Evolutionary conservation across 2,888 invertebrate genomes (phyloP).

Genomic region (Cheilosia impressa): DNA sequence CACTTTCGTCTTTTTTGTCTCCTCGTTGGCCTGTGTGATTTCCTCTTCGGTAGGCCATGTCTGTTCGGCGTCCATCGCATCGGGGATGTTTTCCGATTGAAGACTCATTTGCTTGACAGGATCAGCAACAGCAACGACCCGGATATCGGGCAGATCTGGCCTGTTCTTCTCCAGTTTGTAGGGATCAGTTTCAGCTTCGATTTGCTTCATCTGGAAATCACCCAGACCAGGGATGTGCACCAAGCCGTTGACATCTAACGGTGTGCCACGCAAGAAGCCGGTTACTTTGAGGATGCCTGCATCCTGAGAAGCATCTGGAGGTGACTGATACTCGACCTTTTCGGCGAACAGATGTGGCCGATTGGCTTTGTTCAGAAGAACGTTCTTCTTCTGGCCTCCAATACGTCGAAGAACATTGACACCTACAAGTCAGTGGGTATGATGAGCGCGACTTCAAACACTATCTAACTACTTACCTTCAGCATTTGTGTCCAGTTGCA

Average conservation of each 20-base stretch:
- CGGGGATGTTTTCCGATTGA: slow-evolving; percentile 91
- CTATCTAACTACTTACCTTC: slow-evolving; percentile 85
- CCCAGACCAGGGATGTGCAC: slow-evolving; percentile 97
- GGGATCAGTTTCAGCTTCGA: slow-evolving; percentile 89
- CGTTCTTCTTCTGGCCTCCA: slow-evolving; percentile 92
- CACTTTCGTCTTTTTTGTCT: slow-evolving; percentile 86
- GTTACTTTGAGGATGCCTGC: slow-evolving; percentile 90
- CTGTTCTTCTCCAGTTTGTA: slow-evolving; percentile 86
- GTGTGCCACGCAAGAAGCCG: slow-evolving; percentile 93
- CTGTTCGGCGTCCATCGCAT: slow-evolving; percentile 97
- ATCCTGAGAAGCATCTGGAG: slow-evolving; percentile 81
- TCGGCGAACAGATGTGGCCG: slow-evolving; percentile 94
- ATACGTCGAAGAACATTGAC: slow-evolving; percentile 90
- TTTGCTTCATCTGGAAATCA: slow-evolving; percentile 94
- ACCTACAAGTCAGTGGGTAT: slow-evolving; percentile 45
- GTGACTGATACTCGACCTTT: slow-evolving; percentile 87
- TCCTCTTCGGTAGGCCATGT: slow-evolving; percentile 98
- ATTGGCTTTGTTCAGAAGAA: slow-evolving; percentile 89
- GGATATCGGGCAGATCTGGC: slow-evolving; percentile 79
- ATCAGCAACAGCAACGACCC: slow-evolving; percentile 86
- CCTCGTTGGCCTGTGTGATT: slow-evolving; percentile 87
- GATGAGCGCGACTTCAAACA: not conserved
- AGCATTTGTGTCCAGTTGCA: slow-evolving; percentile 89
- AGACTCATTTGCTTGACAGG: slow-evolving; percentile 89
- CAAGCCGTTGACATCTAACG: slow-evolving; percentile 93